These are phyloP conservation scores for Rhyzopertha dominica DNA, from an alignment of 1,140 invertebrate species.

Conservation along the genomic window DNA sequence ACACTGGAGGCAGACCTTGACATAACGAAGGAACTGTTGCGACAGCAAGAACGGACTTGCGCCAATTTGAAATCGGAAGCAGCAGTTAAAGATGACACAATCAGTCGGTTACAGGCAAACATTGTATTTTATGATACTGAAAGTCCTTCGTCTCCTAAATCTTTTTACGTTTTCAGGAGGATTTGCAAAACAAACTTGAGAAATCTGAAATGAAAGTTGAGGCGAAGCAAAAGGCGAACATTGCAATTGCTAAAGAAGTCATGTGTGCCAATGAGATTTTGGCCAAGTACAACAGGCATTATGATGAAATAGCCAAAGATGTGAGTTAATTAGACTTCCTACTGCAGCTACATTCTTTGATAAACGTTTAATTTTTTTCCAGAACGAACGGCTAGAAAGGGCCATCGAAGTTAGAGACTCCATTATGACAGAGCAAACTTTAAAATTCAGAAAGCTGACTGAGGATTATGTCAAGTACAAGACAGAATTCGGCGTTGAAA, in stretches of 20 bases:
- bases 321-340: slow-evolving; percentile 2
- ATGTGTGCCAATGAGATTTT: slow-evolving; percentile 18
- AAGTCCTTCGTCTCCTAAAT: not conserved
- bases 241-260: slow-evolving; percentile 18
- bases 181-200: slow-evolving; percentile 12
- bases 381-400: not conserved
- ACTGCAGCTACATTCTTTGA: too few relatives aligned
- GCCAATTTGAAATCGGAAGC: not conserved
- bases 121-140: not conserved
- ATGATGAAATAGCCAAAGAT: slow-evolving; percentile 16
- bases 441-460: too few relatives aligned
- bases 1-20: slow-evolving; percentile 12
- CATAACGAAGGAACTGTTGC: slow-evolving; percentile 6
- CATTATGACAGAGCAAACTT: too few relatives aligned
- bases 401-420: too few relatives aligned
- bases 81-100: not conserved
- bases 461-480: too few relatives aligned
- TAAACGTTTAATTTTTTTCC: slow-evolving; percentile 1
- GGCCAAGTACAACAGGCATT: slow-evolving; percentile 17
- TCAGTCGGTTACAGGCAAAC: not conserved
- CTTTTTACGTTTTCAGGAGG: slow-evolving; percentile 8
- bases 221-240: slow-evolving; percentile 13
- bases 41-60: slow-evolving; percentile 9
- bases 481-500: too few relatives aligned
- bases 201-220: slow-evolving; percentile 15